These are phyloP conservation scores for Nemotelus pantherinus DNA, from an alignment of 2,888 invertebrate genomes.

Conservation along the genomic window DNA sequence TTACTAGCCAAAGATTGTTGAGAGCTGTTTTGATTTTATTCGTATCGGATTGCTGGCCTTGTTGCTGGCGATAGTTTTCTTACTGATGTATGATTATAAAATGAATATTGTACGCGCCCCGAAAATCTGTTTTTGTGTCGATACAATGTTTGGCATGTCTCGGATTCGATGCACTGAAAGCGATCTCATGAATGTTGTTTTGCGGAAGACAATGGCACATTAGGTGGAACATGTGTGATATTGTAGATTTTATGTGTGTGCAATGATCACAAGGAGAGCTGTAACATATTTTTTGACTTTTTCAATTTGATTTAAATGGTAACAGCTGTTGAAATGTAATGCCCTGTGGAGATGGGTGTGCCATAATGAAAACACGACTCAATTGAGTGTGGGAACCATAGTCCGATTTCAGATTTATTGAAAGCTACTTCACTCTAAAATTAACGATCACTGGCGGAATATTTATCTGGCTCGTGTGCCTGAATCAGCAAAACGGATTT, in stretches of 20 bases:
- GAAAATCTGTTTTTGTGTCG: conserved; percentile 10
- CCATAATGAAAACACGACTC: too few relatives aligned
- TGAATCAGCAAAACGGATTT: too few relatives aligned
- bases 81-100: conserved; percentile 25
- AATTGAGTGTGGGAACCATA: too few relatives aligned
- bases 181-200: conserved; percentile 20
- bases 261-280: too few relatives aligned
- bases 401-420: too few relatives aligned
- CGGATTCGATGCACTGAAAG: neutral
- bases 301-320: neutral
- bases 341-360: too few relatives aligned
- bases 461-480: too few relatives aligned
- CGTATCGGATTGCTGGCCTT: conserved; percentile 34
- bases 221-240: conserved; percentile 18
- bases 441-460: too few relatives aligned
- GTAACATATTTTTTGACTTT: neutral
- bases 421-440: too few relatives aligned
- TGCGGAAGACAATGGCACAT: conserved; percentile 21
- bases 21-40: conserved; percentile 10
- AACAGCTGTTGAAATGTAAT: too few relatives aligned
- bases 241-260: too few relatives aligned
- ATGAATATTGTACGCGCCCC: conserved; percentile 3
- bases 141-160: neutral
- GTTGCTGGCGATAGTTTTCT: conserved; percentile 31
- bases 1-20: conserved; percentile 16